Percentiles rank a stretch among this genome's conserved stretches.
phyloP scores from a whole-genome alignment of 2,888 invertebrate genomes.

The Athripsodes cinereus region DNA sequence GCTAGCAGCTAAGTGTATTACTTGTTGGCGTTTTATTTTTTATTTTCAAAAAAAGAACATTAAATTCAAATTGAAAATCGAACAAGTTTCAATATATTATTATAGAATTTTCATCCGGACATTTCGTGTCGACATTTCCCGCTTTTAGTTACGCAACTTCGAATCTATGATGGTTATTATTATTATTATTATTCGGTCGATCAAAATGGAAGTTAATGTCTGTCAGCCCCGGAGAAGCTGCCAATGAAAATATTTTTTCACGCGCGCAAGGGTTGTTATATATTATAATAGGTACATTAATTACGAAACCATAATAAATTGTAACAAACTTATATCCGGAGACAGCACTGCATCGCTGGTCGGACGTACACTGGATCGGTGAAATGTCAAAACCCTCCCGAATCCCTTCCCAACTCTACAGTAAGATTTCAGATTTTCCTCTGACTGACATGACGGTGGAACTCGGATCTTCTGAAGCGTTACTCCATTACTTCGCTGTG shows the following conservation, averaged over 20 bases:
- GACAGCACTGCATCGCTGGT: slow-evolving; percentile 56
- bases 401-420: slow-evolving; percentile 16
- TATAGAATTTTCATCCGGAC: slow-evolving; percentile 15
- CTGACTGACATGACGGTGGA: background rate
- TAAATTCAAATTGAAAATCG: too few species aligned
- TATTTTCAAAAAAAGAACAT: too few species aligned
- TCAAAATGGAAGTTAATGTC: background rate
- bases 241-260: slow-evolving; percentile 10
- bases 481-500: background rate
- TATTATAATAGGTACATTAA: background rate
- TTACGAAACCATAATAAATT: slow-evolving; percentile 31
- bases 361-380: slow-evolving; percentile 47
- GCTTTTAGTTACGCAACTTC: slow-evolving; percentile 17
- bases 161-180: slow-evolving; percentile 15
- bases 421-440: slow-evolving; percentile 7
- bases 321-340: slow-evolving; percentile 49
- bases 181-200: too few species aligned
- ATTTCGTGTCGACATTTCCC: slow-evolving; percentile 13
- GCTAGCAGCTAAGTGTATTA: too few species aligned
- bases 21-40: too few species aligned
- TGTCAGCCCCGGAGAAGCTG: slow-evolving; percentile 12
- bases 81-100: too few species aligned
- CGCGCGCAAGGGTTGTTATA: slow-evolving; percentile 1
- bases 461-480: background rate
- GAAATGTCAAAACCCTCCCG: slow-evolving; percentile 9